phyloP scores from a whole-genome alignment of 1,140 invertebrate genomes.

The Brachystomella parvula region DNA sequence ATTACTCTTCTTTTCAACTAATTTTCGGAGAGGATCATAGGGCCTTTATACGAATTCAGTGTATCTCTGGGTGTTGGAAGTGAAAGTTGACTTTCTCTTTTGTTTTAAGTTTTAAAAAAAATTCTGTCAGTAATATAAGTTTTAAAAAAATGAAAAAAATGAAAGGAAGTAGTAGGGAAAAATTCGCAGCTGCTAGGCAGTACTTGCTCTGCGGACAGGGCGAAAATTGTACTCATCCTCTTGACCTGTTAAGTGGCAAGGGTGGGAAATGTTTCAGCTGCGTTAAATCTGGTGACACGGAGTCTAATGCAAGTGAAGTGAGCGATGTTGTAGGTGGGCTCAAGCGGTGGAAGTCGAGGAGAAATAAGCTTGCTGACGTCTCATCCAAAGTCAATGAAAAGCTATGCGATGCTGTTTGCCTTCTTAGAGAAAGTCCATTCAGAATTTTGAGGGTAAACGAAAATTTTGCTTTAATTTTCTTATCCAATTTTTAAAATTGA shows the following conservation, averaged over 20 bases:
- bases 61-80: not conserved
- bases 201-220: slow-evolving; percentile 18
- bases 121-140: not conserved
- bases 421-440: slow-evolving; percentile 56
- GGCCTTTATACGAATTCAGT: too few species aligned
- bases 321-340: not conserved
- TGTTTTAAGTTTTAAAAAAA: not conserved
- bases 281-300: not conserved
- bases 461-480: slow-evolving; percentile 22
- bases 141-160: not conserved
- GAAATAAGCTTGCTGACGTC: not conserved
- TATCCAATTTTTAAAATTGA: too few species aligned
- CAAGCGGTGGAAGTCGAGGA: not conserved
- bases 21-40: not conserved
- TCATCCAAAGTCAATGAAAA: slow-evolving; percentile 33
- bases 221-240: not conserved
- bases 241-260: not conserved
- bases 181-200: not conserved
- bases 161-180: not conserved
- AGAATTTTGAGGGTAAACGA: slow-evolving; percentile 55
- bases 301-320: not conserved
- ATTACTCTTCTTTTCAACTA: not conserved
- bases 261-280: not conserved
- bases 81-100: not conserved
- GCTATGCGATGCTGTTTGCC: slow-evolving; percentile 48